Conservation (phyloP, 2,797 vertebrate genomes). For the Myotis findleyi region DNA sequence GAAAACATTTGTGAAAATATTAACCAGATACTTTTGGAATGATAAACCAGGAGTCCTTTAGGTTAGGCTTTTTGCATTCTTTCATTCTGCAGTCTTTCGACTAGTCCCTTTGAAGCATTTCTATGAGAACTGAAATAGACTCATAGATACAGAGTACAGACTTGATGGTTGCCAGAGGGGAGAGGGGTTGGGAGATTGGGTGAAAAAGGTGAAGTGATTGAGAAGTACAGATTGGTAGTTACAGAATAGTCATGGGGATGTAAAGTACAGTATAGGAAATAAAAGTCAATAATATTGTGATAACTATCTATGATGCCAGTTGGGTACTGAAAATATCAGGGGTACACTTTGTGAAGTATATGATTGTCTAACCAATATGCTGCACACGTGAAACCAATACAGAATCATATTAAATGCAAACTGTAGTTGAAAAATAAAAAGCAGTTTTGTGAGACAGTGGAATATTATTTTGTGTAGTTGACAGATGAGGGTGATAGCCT, state of each 20-base stretch:
- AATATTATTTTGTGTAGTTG: not conserved
- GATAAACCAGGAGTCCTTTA: not conserved
- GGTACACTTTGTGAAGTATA: not conserved
- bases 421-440: not conserved
- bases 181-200: not conserved
- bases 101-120: not conserved
- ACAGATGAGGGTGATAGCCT: not conserved
- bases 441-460: not conserved
- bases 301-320: not conserved
- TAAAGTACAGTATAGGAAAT: not conserved
- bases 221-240: not conserved
- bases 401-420: not conserved
- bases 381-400: not conserved
- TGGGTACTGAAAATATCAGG: not conserved
- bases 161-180: not conserved
- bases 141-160: not conserved
- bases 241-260: not conserved
- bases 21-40: not conserved
- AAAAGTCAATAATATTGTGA: no score
- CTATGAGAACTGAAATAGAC: not conserved
- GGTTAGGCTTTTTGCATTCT: not conserved
- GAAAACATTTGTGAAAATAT: conserved; percentile 30
- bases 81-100: not conserved
- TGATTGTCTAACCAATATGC: not conserved
- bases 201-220: not conserved